Base-by-base conservation (phyloP, 2,888 invertebrate genomes). In the Phalera bucephala region DNA sequence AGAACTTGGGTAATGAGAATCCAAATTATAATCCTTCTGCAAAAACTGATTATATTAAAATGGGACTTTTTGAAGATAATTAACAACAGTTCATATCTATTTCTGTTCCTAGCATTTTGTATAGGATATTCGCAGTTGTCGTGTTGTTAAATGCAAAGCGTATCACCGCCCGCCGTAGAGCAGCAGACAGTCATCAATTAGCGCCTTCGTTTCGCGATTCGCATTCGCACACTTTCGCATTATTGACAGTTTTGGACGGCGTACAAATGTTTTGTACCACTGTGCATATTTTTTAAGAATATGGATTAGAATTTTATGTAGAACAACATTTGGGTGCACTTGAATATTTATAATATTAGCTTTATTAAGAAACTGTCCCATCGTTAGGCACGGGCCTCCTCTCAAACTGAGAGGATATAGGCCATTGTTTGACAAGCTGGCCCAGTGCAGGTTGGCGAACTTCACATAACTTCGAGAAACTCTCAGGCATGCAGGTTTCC, bases 121-220 rank as follows among this genome's bases (percentile, higher is more conserved):
- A 52, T 63, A 47, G 60, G 56, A 66, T 60, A 62, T 55, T 54
- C 56, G 58, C 54, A 55, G 62, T 64, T 56, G 55, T 63, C 61
- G 63, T 52, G 48, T 47, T 67, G 59, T 55, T 63, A 60, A 55
- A 62, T 48, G 45, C 55, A 52, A 53, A 50, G 60, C 70, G 67
- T 57, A 68, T 71, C 66, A 52, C 68, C 72, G 68, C 50, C 52
- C 45, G 45, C 48, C 56, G 44, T 44, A 47, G n/a, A n/a, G n/a
- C 40, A 42, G 36, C 33, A 40, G 49, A 59, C 46, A 62, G 41
- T 56, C 64, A 59, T 64, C 63, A 67, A 68, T 67, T 64, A 63
- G 51, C 52, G 42, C 45, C 45, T 60, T 40, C 40, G 35, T 45
- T 54, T 56, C 27, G 28, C n/a, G n/a, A n/a, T n/a, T n/a, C n/a